Evolutionary conservation across 2,888 invertebrate genomes (phyloP), one percentile per base, ranked within the genome.

Genomic region (Meandrusa payeni): DNA sequence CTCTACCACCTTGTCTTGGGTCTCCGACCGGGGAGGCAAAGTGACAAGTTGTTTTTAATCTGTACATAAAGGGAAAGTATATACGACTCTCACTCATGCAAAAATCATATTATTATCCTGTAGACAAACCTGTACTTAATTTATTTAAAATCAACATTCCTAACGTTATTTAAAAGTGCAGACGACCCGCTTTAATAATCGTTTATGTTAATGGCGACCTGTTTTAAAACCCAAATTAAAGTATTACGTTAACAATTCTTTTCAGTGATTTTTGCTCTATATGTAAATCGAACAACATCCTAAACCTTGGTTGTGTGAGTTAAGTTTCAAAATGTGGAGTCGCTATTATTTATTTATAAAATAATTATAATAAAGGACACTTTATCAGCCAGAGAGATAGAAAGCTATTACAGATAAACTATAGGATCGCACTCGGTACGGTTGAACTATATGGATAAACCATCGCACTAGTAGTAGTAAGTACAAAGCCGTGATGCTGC

Each of bases 121-220:
- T 2, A 32, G 2, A 10, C 1, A 32, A 19, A 6, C 6, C n/a
- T 10, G 20, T 20, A 20, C 19, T 32, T 32, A 10, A 32, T 32
- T 22, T 11, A 11, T 22, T 12, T 20, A 10, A 6, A 12, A 11
- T 5, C 22, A 22, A 22, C 22, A 22, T 13, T 33, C 23, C 9
- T 7, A 10, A 5, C 23, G 2, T 6, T 13, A 15, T 45, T 31
- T 13, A 33, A 40, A 24, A 19, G 2, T 23, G 13, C 20, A 6
- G 20, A 41, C 37, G 28, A 31, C 32, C 20, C 15, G 26, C 32
- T 31, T 46, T 26, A 36, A 46, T 41, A 31, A 34, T 24, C 11
- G 19, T 46, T 48, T 49, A 50, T 51, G 48, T 46, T 42, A 51
- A 52, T 50, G n/a, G 34, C 24, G 48, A 50, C 53, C 48, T 46